Percentiles rank a stretch among this genome's conserved stretches.
These are phyloP conservation scores for Sarcophaga subvicina DNA, from an alignment of 2,888 invertebrate genomes.

Conservation along the genomic window DNA sequence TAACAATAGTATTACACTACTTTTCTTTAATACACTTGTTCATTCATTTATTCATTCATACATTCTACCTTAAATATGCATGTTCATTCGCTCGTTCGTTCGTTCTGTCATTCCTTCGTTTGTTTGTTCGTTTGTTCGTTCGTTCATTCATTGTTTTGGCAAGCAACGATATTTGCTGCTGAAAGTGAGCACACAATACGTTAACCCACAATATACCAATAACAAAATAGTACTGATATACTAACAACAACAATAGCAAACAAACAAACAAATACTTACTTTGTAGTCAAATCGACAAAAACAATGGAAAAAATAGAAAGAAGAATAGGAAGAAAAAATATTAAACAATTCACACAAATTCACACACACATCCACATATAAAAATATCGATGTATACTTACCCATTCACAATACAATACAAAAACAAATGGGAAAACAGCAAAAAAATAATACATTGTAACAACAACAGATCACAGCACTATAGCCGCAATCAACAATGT, in stretches of 20 bases:
- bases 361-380: not conserved
- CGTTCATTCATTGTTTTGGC: conserved; percentile 56
- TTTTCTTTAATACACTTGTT: conserved; percentile 56
- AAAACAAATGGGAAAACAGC: conserved; percentile 30
- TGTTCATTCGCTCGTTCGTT: conserved; percentile 34
- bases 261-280: conserved; percentile 51
- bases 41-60: conserved; percentile 49
- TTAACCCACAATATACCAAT: conserved; percentile 62
- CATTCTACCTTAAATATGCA: conserved; percentile 27
- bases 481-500: conserved; percentile 60
- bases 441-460: conserved; percentile 42
- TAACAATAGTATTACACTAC: conserved; percentile 28
- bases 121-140: conserved; percentile 18
- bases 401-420: not conserved
- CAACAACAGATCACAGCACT: conserved; percentile 59
- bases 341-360: not conserved
- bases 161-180: conserved; percentile 48
- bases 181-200: conserved; percentile 54
- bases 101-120: conserved; percentile 33
- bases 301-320: conserved; percentile 48
- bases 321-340: conserved; percentile 2
- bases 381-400: too few species aligned
- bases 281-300: conserved; percentile 54
- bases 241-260: conserved; percentile 33
- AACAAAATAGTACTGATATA: conserved; percentile 52